Evolutionary conservation across 1,140 invertebrate species (phyloP), one percentile per base, ranked within the genome.

Genomic region (Calliphora vicina): DNA sequence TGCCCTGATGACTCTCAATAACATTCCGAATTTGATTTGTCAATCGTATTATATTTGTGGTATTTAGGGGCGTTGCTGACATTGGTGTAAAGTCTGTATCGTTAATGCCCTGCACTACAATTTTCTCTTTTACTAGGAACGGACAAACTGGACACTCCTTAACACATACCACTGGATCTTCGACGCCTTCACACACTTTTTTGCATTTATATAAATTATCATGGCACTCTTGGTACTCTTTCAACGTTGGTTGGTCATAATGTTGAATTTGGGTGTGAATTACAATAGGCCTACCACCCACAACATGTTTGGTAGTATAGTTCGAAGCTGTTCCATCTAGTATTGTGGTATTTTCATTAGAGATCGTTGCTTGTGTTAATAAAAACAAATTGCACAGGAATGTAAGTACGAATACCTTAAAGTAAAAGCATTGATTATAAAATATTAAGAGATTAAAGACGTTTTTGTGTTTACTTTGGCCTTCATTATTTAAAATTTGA

Each of bases 1-100:
- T 78, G 13, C 83, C 83, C 6, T 87, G 84, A 25, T 87, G 84
- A 17, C 84, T 86, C 12, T 87, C 83, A 29, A 89, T 89, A 15
- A 88, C 85, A 29, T 89, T 89, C 13, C 83, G 85, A 23, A 89
- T 89, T 80, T 89, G 85, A 72, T 89, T 89, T 0, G 87, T 89
- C 17, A 89, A 71, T 1, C 83, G 82, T 13, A 89, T 88, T 10
- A 89, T 88, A 74, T 88, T 89, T 12, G 88, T 89, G 25, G 86
- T 87, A 57, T 89, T 89, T 2, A 85, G 3, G 1, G 86, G 82
- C 0, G 42, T 26, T 0, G 86, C 3, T 0, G 84, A 83, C 12
- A 85, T 72, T 76, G 85, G 71, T 8, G 83, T 72, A 6, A 29
- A 72, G n/a, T 80, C 42, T 1, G 88, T 89, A 67, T 89, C 88